Percentiles rank a stretch among this genome's conserved stretches.
phyloP scores from a whole-genome alignment of 2,113 vertebrate genomes.

The Entomyzon cyanotis region DNA sequence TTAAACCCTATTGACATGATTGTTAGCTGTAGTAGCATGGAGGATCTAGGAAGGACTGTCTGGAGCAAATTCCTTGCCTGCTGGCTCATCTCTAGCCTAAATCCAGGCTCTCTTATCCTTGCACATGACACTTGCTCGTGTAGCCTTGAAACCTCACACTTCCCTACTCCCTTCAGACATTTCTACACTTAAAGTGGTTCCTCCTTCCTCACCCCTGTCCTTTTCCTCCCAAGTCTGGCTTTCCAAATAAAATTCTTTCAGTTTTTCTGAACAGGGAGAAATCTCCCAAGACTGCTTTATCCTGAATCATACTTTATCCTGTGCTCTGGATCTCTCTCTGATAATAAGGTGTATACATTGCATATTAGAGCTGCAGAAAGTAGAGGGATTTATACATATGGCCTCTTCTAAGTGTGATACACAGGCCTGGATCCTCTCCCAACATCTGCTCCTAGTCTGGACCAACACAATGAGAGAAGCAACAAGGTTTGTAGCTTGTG shows the following conservation, averaged over 20 bases:
- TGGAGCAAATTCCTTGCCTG: conserved; percentile 14
- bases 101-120: conserved; percentile 13
- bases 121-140: neutral
- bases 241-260: neutral
- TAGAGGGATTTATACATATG: conserved; percentile 12
- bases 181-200: neutral
- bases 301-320: neutral
- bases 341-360: neutral
- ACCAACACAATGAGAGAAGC: neutral
- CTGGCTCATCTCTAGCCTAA: neutral
- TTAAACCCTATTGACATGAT: conserved; percentile 44
- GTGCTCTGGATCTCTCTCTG: neutral
- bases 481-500: neutral
- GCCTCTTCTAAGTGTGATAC: neutral
- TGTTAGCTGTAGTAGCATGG: conserved; percentile 2
- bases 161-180: neutral
- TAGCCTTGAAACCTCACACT: neutral
- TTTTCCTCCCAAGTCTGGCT: neutral
- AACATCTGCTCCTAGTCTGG: conserved; percentile 52
- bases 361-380: conserved; percentile 26
- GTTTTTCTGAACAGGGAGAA: neutral
- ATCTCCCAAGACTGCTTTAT: neutral
- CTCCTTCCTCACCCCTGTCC: neutral
- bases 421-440: conserved; percentile 53
- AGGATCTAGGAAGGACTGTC: neutral